Base-by-base conservation (phyloP, 2,888 invertebrate genomes). In the Synanthedon andrenaeformis region DNA sequence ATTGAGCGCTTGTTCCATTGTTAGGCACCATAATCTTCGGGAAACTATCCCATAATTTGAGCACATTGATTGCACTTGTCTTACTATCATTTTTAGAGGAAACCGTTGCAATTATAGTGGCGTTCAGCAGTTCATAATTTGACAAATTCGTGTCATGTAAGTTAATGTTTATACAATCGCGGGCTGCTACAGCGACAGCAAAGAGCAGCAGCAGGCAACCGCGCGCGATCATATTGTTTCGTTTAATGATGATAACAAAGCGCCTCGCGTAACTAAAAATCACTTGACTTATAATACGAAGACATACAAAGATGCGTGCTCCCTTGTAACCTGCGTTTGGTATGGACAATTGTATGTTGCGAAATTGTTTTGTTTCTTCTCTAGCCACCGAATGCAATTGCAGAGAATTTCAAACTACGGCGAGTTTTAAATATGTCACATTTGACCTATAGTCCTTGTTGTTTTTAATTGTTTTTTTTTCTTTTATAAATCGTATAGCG, bases 101-200 rank as follows among this genome's bases (percentile, higher is more conserved):
- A 17, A 81, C 58, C 62, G 74, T 79, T 45, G 79, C 60, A 54
- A 84, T 64, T 28, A 74, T 72, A 55, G 83, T 68, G 28, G 67
- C 65, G 53, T 82, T 64, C 6, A 85, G 54, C 41, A 79, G 59
- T 35, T 10, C n/a, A n/a, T n/a, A n/a, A n/a, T 51, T 35, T 8
- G 49, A 49, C 19, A 49, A 49, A 56, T 63, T 76, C 61, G 72
- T 66, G 49, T 80, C 79, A 42, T 75, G 56, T 45, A 87, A 64
- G 53, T 83, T 87, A 8, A 87, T 73, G 67, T 84, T 84, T 55
- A 86, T 75, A 62, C 86, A 87, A 56, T 86, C 86, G 67, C 82
- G 82, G 61, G 77, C 57, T 69, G 63, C 67, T 56, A 35, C 69
- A 70, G 66, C 65, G 58, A 57, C 70, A 58, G 58, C 73, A 59